phyloP scores from a whole-genome alignment of 2,888 invertebrate species.

The Invenusta paracnida region DNA sequence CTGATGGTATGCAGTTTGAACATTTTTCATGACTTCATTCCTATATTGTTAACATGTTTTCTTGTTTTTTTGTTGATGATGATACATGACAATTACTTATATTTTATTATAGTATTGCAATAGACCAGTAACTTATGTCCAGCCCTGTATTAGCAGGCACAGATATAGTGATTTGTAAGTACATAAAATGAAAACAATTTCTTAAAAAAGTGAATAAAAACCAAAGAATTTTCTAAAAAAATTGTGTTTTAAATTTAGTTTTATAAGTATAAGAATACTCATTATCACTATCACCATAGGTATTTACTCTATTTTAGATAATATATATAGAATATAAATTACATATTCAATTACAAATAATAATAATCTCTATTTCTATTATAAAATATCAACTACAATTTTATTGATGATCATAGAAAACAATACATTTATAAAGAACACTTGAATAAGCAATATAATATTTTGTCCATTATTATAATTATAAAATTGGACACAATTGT shows the following conservation, averaged over 20 bases:
- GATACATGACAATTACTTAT: not conserved
- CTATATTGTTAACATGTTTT: not conserved
- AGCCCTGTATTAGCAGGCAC: not conserved
- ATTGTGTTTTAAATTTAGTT: too few relatives aligned
- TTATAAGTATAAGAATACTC: not conserved
- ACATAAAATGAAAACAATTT: too few relatives aligned
- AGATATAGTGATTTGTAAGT: not conserved
- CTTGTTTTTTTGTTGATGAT: constrained; percentile 15
- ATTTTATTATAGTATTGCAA: not conserved
- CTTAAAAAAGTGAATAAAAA: too few relatives aligned
- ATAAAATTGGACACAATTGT: too few relatives aligned
- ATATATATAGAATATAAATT: not conserved
- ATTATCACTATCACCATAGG: not conserved
- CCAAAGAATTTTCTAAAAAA: too few relatives aligned
- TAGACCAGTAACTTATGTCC: constrained; percentile 11
- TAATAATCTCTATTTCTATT: too few relatives aligned
- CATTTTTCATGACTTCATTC: not conserved
- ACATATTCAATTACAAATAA: not conserved
- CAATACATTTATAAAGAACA: too few relatives aligned
- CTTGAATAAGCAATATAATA: too few relatives aligned
- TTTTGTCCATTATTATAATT: too few relatives aligned
- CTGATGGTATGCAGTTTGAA: constrained; percentile 2
- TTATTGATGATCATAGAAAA: too few relatives aligned
- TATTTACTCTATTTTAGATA: not conserved
- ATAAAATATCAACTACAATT: not conserved